A percentile compares a stretch with the other conserved stretches of the same genome.
phyloP scores from a whole-genome alignment of 2,797 vertebrate genomes.

The Percopsis omiscomaycus region DNA sequence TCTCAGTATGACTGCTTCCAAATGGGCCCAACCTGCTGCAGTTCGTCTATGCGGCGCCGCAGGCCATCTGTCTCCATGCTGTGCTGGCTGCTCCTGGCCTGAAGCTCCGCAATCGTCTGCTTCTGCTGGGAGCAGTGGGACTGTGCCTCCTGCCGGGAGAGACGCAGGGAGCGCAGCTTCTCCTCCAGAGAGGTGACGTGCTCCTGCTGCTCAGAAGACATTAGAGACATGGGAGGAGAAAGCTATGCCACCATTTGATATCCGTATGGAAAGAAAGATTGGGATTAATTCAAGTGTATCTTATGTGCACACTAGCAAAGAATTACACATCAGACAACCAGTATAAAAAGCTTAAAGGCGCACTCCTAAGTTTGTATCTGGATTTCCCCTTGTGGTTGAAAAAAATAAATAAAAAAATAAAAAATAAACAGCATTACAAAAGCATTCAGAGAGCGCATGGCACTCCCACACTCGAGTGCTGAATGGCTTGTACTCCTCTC shows the following conservation, averaged over 20 bases:
- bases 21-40: conserved; percentile 83
- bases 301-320: too few relatives aligned
- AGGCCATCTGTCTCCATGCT: conserved; percentile 80
- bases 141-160: conserved; percentile 88
- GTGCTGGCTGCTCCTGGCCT: conserved; percentile 80
- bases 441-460: too few relatives aligned
- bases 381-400: too few relatives aligned
- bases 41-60: conserved; percentile 81
- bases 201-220: conserved; percentile 79
- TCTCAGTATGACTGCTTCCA: not conserved
- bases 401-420: too few relatives aligned
- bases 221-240: not conserved
- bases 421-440: too few relatives aligned
- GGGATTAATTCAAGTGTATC: not conserved
- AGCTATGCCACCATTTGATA: not conserved
- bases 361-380: too few relatives aligned
- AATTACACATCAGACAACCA: too few relatives aligned
- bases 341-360: too few relatives aligned
- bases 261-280: not conserved
- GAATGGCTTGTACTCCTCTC: too few relatives aligned
- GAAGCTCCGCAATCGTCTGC: conserved; percentile 81
- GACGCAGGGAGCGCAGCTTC: conserved; percentile 81
- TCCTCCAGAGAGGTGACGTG: conserved; percentile 82
- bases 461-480: too few relatives aligned
- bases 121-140: conserved; percentile 85